These are phyloP conservation scores for Meleagris gallopavo DNA, from an alignment of 2,113 vertebrate species.

Conservation along the genomic window DNA sequence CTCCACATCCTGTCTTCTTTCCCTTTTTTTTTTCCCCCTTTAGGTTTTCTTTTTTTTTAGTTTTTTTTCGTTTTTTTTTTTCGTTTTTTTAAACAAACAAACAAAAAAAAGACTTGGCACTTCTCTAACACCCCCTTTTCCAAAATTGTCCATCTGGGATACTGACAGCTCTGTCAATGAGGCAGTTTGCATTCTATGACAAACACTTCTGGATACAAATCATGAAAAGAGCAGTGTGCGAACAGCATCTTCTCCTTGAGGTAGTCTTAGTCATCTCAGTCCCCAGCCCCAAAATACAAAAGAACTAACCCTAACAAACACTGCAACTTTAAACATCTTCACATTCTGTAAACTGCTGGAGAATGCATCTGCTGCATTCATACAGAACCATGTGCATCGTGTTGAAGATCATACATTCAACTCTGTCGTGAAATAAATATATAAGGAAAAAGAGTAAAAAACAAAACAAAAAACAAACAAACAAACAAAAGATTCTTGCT, in stretches of 20 bases:
- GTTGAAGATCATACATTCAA: conserved; percentile 99
- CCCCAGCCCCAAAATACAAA: conserved; percentile 83
- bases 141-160: not conserved
- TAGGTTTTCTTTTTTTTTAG: too few species aligned
- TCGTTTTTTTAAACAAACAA: not conserved
- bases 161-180: conserved; percentile 36
- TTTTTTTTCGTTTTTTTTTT: too few species aligned
- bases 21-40: too few species aligned
- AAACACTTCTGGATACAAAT: conserved; percentile 43
- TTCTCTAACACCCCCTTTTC: conserved; percentile 45
- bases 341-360: conserved; percentile 96
- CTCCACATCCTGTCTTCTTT: not conserved
- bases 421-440: conserved; percentile 99
- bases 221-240: conserved; percentile 77
- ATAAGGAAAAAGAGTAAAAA: conserved; percentile 87
- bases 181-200: conserved; percentile 61
- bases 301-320: conserved; percentile 92
- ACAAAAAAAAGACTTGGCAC: conserved; percentile 44
- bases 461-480: conserved; percentile 68
- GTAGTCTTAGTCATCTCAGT: conserved; percentile 89
- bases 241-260: conserved; percentile 90
- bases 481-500: conserved; percentile 87
- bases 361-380: conserved; percentile 92
- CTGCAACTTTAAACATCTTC: conserved; percentile 92
- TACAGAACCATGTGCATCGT: conserved; percentile 95